These are phyloP conservation scores for Scaptodrosophila lebanonensis DNA, from an alignment of 1,140 invertebrate genomes.

Conservation along the genomic window DNA sequence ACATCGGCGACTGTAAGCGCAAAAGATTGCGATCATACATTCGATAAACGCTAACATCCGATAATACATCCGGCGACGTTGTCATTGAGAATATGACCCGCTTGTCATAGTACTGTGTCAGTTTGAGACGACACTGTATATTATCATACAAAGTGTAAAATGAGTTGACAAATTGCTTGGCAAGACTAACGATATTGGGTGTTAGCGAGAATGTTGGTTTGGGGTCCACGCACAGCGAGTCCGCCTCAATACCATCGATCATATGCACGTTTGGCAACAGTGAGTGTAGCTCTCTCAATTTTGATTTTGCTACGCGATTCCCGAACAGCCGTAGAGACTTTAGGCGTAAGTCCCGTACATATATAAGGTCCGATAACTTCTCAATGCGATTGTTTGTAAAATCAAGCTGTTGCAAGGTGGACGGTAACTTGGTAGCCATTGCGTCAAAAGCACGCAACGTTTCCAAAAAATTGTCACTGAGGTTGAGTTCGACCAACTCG, in stretches of 20 bases:
- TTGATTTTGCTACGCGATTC: slow-evolving; percentile 24
- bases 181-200: neutral
- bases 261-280: slow-evolving; percentile 18
- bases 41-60: neutral
- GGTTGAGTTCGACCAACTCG: neutral
- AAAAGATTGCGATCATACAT: slow-evolving; percentile 32
- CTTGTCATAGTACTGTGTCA: slow-evolving; percentile 7
- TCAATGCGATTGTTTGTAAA: slow-evolving; percentile 30
- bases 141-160: slow-evolving; percentile 28
- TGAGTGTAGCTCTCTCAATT: neutral
- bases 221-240: neutral
- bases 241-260: slow-evolving; percentile 3
- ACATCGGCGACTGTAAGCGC: neutral
- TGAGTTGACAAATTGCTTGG: neutral
- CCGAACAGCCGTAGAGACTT: slow-evolving; percentile 4
- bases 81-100: slow-evolving; percentile 27
- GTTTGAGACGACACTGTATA: neutral
- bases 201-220: neutral
- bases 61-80: neutral
- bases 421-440: neutral
- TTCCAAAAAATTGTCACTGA: slow-evolving; percentile 40
- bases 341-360: slow-evolving; percentile 2
- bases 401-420: slow-evolving; percentile 26
- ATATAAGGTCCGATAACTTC: slow-evolving; percentile 11
- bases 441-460: slow-evolving; percentile 19